These are phyloP conservation scores for Thera britannica DNA, from an alignment of 2,888 invertebrate genomes.

Conservation along the genomic window DNA sequence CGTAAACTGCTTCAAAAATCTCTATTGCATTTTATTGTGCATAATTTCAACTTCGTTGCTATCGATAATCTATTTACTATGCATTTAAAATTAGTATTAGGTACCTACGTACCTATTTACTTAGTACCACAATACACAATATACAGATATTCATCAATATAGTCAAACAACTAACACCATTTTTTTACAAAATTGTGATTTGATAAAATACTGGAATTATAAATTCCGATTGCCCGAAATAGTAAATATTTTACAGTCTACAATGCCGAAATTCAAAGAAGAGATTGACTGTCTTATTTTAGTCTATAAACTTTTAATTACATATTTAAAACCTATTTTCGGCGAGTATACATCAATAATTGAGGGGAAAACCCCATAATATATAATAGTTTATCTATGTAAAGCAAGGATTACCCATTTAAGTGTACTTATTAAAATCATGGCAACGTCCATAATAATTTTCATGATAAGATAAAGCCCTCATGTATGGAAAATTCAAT, in stretches of 20 bases:
- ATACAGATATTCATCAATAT: slow-evolving; percentile 9
- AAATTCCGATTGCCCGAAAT: not conserved
- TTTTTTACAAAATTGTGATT: not conserved
- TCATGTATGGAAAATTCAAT: slow-evolving; percentile 15
- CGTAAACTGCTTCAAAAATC: not conserved
- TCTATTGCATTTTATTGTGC: slow-evolving; percentile 7
- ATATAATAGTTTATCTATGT: slow-evolving; percentile 11
- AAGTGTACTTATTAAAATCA: slow-evolving; percentile 29
- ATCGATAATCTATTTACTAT: slow-evolving; percentile 7
- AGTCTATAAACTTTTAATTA: no score
- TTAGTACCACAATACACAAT: slow-evolving; percentile 5
- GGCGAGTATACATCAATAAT: no score
- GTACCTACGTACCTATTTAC: slow-evolving; percentile 11
- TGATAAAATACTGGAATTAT: not conserved
- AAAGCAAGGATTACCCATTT: slow-evolving; percentile 18
- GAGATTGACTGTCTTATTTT: no score
- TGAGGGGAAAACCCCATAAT: no score
- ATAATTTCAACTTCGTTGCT: slow-evolving; percentile 29
- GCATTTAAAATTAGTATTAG: not conserved
- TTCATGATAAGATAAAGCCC: slow-evolving; percentile 32
- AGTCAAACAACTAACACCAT: slow-evolving; percentile 31
- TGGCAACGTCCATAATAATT: slow-evolving; percentile 16
- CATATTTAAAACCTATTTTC: no score
- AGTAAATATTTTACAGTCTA: not conserved
- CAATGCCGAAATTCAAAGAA: not conserved